Conservation (phyloP, 2,888 invertebrate genomes). For the Pocota personata region DNA sequence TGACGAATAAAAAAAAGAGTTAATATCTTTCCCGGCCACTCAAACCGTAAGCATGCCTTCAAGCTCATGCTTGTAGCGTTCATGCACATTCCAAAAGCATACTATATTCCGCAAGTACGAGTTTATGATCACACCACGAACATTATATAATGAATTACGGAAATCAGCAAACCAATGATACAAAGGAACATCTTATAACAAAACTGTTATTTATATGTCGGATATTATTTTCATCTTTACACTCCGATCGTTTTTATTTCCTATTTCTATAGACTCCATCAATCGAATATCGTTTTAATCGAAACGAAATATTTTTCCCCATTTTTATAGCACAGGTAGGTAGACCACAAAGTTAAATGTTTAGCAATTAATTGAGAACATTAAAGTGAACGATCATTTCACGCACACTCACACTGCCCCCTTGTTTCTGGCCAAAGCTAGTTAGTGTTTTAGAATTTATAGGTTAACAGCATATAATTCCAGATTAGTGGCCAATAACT, state of each 20-base stretch:
- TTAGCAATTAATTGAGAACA: constrained; percentile 18
- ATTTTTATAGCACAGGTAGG: background rate
- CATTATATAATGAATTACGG: too few relatives aligned
- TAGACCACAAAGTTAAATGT: constrained; percentile 16
- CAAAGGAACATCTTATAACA: too few relatives aligned
- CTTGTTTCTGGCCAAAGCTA: background rate
- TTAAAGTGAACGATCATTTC: background rate
- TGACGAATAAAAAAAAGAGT: too few relatives aligned
- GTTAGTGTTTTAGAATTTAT: constrained; percentile 20
- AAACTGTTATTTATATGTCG: too few relatives aligned
- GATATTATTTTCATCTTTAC: too few relatives aligned
- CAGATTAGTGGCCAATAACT: constrained; percentile 39
- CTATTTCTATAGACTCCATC: background rate
- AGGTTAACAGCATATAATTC: constrained; percentile 39
- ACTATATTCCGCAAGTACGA: too few relatives aligned
- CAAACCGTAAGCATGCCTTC: too few relatives aligned
- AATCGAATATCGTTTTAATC: background rate
- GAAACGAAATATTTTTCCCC: background rate
- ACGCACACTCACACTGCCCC: background rate
- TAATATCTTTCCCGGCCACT: too few relatives aligned
- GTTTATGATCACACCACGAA: too few relatives aligned
- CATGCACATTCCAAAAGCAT: too few relatives aligned
- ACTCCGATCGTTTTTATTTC: background rate
- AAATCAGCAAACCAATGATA: too few relatives aligned
- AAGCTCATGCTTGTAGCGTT: too few relatives aligned